A percentile compares a stretch with the other conserved stretches of the same genome.
Conservation (phyloP, 2,113 vertebrate species). For the Oreochromis tanganicae region DNA sequence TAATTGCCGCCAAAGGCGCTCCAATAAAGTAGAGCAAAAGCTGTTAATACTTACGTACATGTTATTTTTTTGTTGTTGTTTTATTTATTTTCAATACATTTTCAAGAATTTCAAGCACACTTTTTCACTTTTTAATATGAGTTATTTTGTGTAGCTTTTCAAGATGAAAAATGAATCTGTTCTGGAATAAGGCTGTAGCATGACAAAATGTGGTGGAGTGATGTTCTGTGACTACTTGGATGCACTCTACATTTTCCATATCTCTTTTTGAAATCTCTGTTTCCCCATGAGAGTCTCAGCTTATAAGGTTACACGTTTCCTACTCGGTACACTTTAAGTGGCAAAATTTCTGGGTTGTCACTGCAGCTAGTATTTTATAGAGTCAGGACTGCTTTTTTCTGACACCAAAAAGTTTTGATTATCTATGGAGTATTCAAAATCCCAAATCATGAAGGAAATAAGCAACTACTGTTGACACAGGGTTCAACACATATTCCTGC, state of each 20-base stretch:
- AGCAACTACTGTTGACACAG: not conserved
- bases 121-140: not conserved
- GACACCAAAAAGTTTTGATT: not conserved
- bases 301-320: not conserved
- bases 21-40: not conserved
- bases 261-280: not conserved
- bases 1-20: not conserved
- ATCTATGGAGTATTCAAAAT: accelerated
- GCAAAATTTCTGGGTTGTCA: not conserved
- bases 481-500: not conserved
- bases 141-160: not conserved
- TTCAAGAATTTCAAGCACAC: not conserved
- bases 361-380: not conserved
- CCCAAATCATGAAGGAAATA: not conserved
- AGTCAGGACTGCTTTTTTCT: not conserved
- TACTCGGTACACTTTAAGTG: not conserved
- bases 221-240: not conserved
- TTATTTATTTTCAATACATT: not conserved
- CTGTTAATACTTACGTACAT: not conserved
- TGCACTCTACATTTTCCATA: not conserved
- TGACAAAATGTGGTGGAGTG: not conserved
- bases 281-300: not conserved
- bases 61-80: not conserved
- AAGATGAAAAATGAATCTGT: not conserved
- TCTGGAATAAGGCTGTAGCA: not conserved